These are phyloP conservation scores for Geococcyx californianus DNA, from an alignment of 2,113 vertebrate genomes.

Conservation along the genomic window DNA sequence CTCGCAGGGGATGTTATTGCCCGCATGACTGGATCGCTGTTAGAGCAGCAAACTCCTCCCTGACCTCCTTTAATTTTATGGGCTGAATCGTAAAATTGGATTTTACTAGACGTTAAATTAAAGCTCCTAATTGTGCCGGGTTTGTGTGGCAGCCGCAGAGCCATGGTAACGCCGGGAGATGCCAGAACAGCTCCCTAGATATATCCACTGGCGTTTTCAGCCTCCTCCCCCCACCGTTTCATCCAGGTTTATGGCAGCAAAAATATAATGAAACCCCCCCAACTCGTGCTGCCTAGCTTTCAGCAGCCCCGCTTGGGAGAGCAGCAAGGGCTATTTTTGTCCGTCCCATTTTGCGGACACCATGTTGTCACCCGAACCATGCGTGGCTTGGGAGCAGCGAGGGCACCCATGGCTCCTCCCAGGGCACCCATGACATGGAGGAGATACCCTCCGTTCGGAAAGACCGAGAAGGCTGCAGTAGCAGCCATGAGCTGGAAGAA, in stretches of 20 bases:
- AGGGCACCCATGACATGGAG: not conserved
- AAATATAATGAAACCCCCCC: not conserved
- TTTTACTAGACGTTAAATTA: constrained; percentile 16
- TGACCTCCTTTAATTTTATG: not conserved
- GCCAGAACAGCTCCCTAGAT: not conserved
- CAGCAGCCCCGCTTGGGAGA: not conserved
- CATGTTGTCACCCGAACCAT: not conserved
- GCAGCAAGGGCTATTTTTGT: constrained; percentile 34
- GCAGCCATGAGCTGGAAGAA: not conserved
- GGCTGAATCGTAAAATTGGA: constrained; percentile 1
- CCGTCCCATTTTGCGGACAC: not conserved
- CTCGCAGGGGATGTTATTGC: not conserved
- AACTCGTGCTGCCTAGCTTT: not conserved
- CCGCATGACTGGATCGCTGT: not conserved
- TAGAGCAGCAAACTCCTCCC: not conserved
- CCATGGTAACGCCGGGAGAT: constrained; percentile 27
- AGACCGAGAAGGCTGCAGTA: constrained; percentile 21
- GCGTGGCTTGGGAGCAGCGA: not conserved
- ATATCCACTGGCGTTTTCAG: not conserved
- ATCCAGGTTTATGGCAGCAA: not conserved
- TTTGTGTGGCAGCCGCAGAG: constrained; percentile 25
- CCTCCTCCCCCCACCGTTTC: not conserved
- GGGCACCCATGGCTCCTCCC: constrained; percentile 17
- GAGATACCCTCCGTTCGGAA: constrained; percentile 45
- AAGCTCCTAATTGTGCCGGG: constrained; percentile 13